Base-by-base conservation (phyloP, 2,113 vertebrate species). In the Callipepla squamata region DNA sequence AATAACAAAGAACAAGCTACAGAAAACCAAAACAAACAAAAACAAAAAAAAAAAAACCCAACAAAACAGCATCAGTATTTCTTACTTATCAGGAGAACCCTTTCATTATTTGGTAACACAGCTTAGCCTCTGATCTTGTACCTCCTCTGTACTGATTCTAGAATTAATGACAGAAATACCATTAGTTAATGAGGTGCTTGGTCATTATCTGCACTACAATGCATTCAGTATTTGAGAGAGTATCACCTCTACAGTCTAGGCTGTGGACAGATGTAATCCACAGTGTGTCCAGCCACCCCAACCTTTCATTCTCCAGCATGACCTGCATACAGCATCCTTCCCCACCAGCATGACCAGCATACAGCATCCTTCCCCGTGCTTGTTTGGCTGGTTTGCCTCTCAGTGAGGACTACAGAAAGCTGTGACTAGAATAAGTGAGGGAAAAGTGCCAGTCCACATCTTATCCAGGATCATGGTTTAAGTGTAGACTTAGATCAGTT, bases 381-480 rank as follows among this genome's bases (percentile, higher is more conserved):
- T 48, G 4, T 17, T n/a, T 72, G 18, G 6, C 14, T 2, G 3
- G 3, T 4, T 59, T 76, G 47, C 14, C 20, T 74, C 32, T 20
- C 15, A 25, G 3, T 25, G 42, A 67, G 32, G 86, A n/a, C n/a
- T 11, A 36, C 17, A 55, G 21, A 34, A 67, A 84, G 9, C 19
- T 28, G 11, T 4, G 13, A 2, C 0, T 3, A 1, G n/a, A 4
- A 10, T 34, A 70, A 63, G n/a, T 67, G 9, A 55, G 9, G 7
- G 26, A 55, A 50, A 88, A n/a, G 9, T 68, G 28, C 3, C 42
- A 88, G 25, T 5, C 18, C 20, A 28, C 21, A 77, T 18, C 17
- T 83, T 63, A 47, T 7, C 6, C 47, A 59, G 38, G 6, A 32
- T 3, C 0, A 0, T 22, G 11, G 20, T 58, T 73, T 66, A 62